Evolutionary conservation across 2,888 invertebrate genomes (phyloP), one percentile per base, ranked within the genome.

Genomic region (Stenodera caucasica): DNA sequence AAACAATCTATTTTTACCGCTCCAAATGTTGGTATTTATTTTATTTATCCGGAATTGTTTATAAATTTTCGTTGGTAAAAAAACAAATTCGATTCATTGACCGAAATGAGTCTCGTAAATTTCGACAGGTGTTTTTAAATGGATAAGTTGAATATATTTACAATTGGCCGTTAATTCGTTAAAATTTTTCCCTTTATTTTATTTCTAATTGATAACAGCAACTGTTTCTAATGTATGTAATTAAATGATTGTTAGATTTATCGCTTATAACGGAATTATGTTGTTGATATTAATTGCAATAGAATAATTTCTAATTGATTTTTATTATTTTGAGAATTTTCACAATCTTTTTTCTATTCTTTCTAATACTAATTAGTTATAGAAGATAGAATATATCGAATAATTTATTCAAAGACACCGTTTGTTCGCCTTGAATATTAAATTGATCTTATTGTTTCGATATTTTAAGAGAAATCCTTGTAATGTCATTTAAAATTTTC

Each of bases 21-120:
- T 3, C 1, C 45, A 45, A 45, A 21, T 45, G 45, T 21, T 45
- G 5, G 11, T 21, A 23, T 21, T 45, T 45, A 2, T 45, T 12
- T 45, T 26, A 4, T 26, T 26, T 26, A 26, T 26, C 26, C n/a
- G 2, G 7, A 23, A 45, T 12, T 45, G 12, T 45, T 45, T 45
- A n/a, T 45, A 45, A 45, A 23, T 21, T 23, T 45, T 45, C 18
- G 2, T 18, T 18, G 11, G 18, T 18, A 3, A 23, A 45, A 6
- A 45, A 30, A 30, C 30, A 7, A 45, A 45, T 45, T n/a, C 45
- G n/a, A 45, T 45, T 23, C 45, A 23, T 45, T 45, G 45, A 45
- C 45, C 40, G 45, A 45, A 23, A 12, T 45, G 11, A 18, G 23
- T 23, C 3, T n/a, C 45, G 23, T 45, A 21, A 45, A 45, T 45